A percentile compares a stretch with the other conserved stretches of the same genome.
Conservation (phyloP, 2,797 vertebrate genomes). For the Menidia menidia region DNA sequence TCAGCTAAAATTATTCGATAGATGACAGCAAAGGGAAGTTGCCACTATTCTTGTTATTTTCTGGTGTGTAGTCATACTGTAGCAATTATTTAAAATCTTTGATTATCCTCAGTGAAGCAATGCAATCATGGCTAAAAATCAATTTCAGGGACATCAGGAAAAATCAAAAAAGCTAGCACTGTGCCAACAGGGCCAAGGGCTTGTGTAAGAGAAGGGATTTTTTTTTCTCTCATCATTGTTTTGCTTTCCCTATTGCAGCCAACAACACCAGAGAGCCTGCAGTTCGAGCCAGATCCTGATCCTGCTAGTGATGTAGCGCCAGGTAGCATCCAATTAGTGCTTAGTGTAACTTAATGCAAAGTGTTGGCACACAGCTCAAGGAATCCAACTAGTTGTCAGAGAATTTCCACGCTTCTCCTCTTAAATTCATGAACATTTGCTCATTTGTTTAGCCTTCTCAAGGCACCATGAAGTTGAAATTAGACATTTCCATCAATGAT, state of each 20-base stretch:
- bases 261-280: constrained; percentile 80
- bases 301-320: constrained; percentile 81
- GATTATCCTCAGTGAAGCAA: constrained; percentile 80
- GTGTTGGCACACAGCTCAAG: constrained; percentile 77
- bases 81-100: constrained; percentile 83
- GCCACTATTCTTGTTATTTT: constrained; percentile 72
- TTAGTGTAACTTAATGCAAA: constrained; percentile 84
- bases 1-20: constrained; percentile 66
- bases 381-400: constrained; percentile 82
- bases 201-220: constrained; percentile 67
- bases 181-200: constrained; percentile 80
- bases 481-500: constrained; percentile 77
- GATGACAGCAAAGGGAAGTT: constrained; percentile 64
- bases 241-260: constrained; percentile 76
- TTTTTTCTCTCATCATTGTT: constrained; percentile 66
- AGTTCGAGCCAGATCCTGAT: constrained; percentile 79
- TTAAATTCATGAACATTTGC: constrained; percentile 79
- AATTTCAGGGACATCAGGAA: constrained; percentile 84
- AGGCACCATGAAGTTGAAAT: constrained; percentile 81
- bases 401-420: constrained; percentile 79
- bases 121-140: constrained; percentile 84
- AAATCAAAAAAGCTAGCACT: constrained; percentile 75
- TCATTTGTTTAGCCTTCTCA: constrained; percentile 83
- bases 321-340: constrained; percentile 87
- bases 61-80: constrained; percentile 75